Evolutionary conservation across 1,140 invertebrate species (phyloP).

Genomic region (Glossosoma conforme): DNA sequence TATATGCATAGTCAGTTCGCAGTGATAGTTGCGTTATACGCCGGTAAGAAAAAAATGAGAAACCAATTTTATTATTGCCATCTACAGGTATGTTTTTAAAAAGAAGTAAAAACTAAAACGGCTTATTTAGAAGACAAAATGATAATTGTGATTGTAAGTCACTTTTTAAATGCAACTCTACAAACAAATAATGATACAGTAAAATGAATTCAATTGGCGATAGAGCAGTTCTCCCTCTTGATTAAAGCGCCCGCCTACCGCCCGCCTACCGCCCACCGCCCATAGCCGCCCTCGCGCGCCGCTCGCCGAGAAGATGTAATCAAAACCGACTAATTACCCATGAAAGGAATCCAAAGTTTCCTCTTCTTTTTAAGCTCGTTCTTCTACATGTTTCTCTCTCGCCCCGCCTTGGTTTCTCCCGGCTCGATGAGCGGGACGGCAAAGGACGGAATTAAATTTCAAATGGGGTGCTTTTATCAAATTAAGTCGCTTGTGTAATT

Average conservation of each 20-base stretch:
- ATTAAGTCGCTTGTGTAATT: constrained; percentile 28
- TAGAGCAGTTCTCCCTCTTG: too few species aligned
- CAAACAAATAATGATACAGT: too few species aligned
- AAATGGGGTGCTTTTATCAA: constrained; percentile 25
- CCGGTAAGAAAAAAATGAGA: too few species aligned
- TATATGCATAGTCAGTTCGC: too few species aligned
- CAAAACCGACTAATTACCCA: constrained; percentile 32
- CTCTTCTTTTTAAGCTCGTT: constrained; percentile 27
- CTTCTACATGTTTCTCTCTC: background rate
- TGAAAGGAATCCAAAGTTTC: constrained; percentile 31
- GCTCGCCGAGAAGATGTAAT: constrained; percentile 25
- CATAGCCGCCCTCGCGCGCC: constrained; percentile 6
- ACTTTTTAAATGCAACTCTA: too few species aligned
- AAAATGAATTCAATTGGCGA: constrained; percentile 14
- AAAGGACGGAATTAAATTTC: constrained; percentile 21
- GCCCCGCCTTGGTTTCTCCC: background rate
- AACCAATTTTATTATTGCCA: too few species aligned
- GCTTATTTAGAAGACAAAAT: too few species aligned
- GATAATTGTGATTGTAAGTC: too few species aligned
- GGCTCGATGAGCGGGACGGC: background rate
- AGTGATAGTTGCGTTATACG: too few species aligned
- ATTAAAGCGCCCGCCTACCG: constrained; percentile 10
- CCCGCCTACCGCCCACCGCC: background rate
- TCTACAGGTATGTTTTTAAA: too few species aligned
- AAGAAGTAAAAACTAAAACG: too few species aligned